Percentiles rank a stretch among this genome's conserved stretches.
Conservation (phyloP, 2,113 vertebrate species). For the Paralichthys olivaceus region DNA sequence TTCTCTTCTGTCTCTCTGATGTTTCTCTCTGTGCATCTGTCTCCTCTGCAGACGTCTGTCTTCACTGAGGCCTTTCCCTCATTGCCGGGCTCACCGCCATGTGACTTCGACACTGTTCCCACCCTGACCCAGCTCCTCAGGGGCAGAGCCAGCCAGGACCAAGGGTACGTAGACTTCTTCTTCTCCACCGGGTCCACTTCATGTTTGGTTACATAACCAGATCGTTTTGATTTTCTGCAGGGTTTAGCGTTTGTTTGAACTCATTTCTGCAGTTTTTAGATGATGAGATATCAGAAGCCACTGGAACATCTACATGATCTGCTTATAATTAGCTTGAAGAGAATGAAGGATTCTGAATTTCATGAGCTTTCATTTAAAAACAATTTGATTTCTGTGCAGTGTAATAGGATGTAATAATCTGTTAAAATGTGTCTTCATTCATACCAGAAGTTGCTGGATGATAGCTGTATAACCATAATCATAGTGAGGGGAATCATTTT, state of each 20-base stretch:
- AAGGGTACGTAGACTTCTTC: slow-evolving; percentile 57
- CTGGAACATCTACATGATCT: too few species aligned
- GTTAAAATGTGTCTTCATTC: too few species aligned
- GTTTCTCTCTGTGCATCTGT: slow-evolving; percentile 11
- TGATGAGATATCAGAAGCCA: too few species aligned
- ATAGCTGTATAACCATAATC: too few species aligned
- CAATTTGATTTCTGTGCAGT: too few species aligned
- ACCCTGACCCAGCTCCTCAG: slow-evolving; percentile 77
- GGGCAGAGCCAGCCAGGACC: slow-evolving; percentile 47
- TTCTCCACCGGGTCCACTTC: not conserved
- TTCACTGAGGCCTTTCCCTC: slow-evolving; percentile 78
- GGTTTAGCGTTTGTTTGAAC: not conserved
- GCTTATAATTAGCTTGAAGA: too few species aligned
- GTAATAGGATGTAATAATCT: too few species aligned
- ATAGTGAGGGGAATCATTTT: too few species aligned
- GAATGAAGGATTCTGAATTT: too few species aligned
- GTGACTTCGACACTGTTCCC: slow-evolving; percentile 58
- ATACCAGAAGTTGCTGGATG: too few species aligned
- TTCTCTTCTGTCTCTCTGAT: not conserved
- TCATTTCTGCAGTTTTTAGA: too few species aligned
- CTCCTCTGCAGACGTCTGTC: slow-evolving; percentile 64
- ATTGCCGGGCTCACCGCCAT: slow-evolving; percentile 20
- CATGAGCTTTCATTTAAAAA: too few species aligned
- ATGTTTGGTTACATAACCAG: not conserved
- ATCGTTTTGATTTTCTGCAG: not conserved